Evolutionary conservation across 1,140 invertebrate species (phyloP).

Genomic region (Pseudomyrmex pallidus): DNA sequence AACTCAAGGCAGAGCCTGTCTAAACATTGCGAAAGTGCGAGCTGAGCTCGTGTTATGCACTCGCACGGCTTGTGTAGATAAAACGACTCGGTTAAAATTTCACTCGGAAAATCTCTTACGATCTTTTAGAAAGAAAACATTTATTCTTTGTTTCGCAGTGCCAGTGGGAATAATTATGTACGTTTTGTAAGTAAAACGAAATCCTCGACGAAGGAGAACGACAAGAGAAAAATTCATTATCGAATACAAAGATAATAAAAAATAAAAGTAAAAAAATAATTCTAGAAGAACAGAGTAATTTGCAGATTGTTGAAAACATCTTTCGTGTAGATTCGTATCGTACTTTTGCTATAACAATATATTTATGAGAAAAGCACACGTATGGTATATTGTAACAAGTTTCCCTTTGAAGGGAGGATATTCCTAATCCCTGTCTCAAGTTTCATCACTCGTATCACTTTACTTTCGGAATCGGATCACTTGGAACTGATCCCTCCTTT

Average conservation of each 20-base stretch:
- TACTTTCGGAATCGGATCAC: constrained; percentile 6
- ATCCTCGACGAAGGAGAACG: too few species aligned
- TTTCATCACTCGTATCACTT: constrained; percentile 41
- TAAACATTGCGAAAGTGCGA: neutral
- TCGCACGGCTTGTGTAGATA: neutral
- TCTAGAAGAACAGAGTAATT: too few species aligned
- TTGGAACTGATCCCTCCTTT: neutral
- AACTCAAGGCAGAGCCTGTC: neutral
- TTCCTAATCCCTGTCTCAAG: constrained; percentile 1
- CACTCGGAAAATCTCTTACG: neutral
- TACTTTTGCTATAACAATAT: constrained; percentile 2
- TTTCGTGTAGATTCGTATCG: neutral
- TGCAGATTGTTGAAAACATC: neutral
- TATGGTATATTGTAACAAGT: neutral
- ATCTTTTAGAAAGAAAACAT: neutral
- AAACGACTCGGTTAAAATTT: constrained; percentile 18
- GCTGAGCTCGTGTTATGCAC: neutral
- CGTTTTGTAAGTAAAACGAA: too few species aligned
- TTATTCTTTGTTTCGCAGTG: too few species aligned
- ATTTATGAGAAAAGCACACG: neutral
- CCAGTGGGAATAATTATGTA: too few species aligned
- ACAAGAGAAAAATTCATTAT: too few species aligned
- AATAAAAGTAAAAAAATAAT: too few species aligned
- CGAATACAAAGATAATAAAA: too few species aligned
- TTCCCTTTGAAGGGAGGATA: constrained; percentile 1